phyloP scores from a whole-genome alignment of 1,140 invertebrate genomes.

The Apocrypta bakeri region DNA sequence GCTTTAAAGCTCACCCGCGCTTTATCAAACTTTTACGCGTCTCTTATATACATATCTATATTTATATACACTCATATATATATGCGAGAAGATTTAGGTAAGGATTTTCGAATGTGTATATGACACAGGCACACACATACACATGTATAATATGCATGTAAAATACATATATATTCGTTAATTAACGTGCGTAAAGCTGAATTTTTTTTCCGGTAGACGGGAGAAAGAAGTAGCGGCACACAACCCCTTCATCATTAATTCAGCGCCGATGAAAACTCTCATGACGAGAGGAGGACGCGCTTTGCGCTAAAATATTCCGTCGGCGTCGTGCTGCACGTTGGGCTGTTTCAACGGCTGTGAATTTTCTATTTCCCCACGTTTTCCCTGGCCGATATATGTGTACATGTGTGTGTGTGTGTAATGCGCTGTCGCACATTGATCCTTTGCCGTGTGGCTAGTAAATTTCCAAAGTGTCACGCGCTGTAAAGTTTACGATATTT shows the following conservation, averaged over 20 bases:
- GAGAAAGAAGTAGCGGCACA: not conserved
- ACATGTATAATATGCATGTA: too few relatives aligned
- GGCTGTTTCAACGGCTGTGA: constrained; percentile 44
- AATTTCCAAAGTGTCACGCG: not conserved
- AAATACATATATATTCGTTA: too few relatives aligned
- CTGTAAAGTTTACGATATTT: constrained; percentile 5
- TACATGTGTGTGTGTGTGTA: too few relatives aligned
- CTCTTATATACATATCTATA: too few relatives aligned
- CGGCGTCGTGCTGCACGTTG: constrained; percentile 3
- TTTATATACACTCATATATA: too few relatives aligned
- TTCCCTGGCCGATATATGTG: not conserved
- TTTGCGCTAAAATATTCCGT: constrained; percentile 38
- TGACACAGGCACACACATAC: too few relatives aligned
- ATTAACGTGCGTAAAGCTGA: too few relatives aligned
- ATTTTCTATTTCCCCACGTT: constrained; percentile 35
- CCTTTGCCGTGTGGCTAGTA: not conserved
- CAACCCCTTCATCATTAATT: constrained; percentile 20
- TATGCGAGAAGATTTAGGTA: too few relatives aligned
- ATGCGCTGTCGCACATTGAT: constrained; percentile 18
- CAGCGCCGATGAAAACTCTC: constrained; percentile 10
- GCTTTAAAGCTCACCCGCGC: not conserved
- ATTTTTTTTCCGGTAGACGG: too few relatives aligned
- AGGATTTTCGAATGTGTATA: too few relatives aligned
- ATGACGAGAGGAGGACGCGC: not conserved
- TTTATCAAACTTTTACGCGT: not conserved